phyloP scores from a whole-genome alignment of 2,888 invertebrate genomes.

The Ochropleura plecta region DNA sequence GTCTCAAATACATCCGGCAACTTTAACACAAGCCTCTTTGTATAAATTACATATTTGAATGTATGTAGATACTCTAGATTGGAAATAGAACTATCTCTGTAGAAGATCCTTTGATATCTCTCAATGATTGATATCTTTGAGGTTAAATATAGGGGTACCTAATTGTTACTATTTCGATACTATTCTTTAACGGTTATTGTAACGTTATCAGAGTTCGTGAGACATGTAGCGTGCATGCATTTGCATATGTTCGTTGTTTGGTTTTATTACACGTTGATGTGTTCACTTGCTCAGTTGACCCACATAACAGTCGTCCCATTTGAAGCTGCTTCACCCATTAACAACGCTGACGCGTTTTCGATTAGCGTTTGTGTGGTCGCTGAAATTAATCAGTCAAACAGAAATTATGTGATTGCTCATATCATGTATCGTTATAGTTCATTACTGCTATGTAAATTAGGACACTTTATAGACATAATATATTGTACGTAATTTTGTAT shows the following conservation, averaged over 20 bases:
- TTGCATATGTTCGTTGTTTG: constrained; percentile 55
- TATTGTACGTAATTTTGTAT: neutral
- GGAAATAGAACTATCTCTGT: constrained; percentile 32
- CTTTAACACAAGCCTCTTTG: constrained; percentile 57
- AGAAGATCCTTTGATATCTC: constrained; percentile 27
- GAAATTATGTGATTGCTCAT: constrained; percentile 25
- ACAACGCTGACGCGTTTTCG: constrained; percentile 48
- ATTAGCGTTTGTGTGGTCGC: constrained; percentile 38
- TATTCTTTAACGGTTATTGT: constrained; percentile 60
- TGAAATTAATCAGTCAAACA: constrained; percentile 43
- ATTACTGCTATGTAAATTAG: neutral
- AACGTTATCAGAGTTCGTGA: constrained; percentile 63
- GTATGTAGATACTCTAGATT: constrained; percentile 30
- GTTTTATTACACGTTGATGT: constrained; percentile 65
- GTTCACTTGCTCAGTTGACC: constrained; percentile 69
- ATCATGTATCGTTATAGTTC: constrained; percentile 3
- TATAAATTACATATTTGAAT: constrained; percentile 54
- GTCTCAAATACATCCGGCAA: constrained; percentile 67
- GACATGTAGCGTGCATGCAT: constrained; percentile 53
- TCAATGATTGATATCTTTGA: constrained; percentile 31
- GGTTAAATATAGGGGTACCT: constrained; percentile 41
- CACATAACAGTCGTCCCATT: constrained; percentile 70
- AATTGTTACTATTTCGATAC: constrained; percentile 44
- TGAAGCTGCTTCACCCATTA: constrained; percentile 67
- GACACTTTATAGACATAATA: neutral